phyloP scores from a whole-genome alignment of 2,888 invertebrate species.

The Bimastos eiseni region DNA sequence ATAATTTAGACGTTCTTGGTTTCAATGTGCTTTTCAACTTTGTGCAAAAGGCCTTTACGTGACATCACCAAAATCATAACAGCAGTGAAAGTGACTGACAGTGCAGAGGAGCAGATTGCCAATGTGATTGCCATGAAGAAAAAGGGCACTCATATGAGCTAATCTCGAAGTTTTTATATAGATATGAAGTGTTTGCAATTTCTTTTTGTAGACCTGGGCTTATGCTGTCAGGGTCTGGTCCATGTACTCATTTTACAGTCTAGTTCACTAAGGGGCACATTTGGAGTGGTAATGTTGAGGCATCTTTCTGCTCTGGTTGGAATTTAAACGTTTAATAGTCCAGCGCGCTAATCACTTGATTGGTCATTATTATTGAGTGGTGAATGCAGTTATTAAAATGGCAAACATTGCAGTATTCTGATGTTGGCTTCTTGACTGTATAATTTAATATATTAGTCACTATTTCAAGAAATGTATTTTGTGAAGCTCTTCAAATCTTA shows the following conservation, averaged over 20 bases:
- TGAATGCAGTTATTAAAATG: not conserved
- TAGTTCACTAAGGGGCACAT: not conserved
- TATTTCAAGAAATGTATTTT: not conserved
- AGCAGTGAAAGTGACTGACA: not conserved
- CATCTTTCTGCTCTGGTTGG: not conserved
- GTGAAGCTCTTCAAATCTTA: too few relatives aligned
- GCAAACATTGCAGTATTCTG: not conserved
- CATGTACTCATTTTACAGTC: not conserved
- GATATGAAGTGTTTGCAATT: not conserved
- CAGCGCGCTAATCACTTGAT: not conserved
- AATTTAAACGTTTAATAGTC: not conserved
- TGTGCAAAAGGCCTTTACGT: not conserved
- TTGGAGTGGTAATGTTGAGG: too few relatives aligned
- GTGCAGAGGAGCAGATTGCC: not conserved
- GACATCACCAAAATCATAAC: not conserved
- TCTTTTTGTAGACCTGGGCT: not conserved
- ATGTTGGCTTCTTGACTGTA: not conserved
- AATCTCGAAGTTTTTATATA: too few relatives aligned
- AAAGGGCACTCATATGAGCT: not conserved
- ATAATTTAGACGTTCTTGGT: not conserved
- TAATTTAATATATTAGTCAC: too few relatives aligned
- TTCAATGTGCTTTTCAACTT: not conserved
- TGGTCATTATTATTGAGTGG: not conserved
- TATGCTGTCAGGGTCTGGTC: not conserved
- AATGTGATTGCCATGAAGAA: not conserved